Percentiles rank a stretch among this genome's conserved stretches.
These are phyloP conservation scores for Pantherophis alleghaniensis DNA, from an alignment of 2,797 vertebrate species.

Conservation along the genomic window DNA sequence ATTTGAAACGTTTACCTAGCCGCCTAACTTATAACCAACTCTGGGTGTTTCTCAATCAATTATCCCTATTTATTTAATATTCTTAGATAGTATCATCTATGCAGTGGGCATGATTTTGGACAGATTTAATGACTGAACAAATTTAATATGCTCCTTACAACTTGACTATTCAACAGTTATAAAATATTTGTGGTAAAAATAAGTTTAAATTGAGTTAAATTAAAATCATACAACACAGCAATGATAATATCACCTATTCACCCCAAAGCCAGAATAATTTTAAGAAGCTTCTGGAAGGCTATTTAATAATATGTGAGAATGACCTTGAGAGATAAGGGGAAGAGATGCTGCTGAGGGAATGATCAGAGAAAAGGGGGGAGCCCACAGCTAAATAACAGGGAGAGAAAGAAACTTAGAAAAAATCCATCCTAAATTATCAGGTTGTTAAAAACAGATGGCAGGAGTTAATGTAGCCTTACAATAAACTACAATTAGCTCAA, in stretches of 20 bases:
- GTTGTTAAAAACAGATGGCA: too few species aligned
- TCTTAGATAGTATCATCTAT: background rate
- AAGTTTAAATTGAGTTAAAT: background rate
- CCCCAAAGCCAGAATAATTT: background rate
- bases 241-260: background rate
- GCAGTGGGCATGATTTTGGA: background rate
- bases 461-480: too few species aligned
- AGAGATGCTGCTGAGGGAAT: too few species aligned
- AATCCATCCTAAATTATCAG: too few species aligned
- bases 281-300: background rate
- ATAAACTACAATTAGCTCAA: too few species aligned
- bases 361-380: too few species aligned
- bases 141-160: background rate
- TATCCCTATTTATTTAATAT: background rate
- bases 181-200: background rate
- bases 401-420: too few species aligned
- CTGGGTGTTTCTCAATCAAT: background rate
- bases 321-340: too few species aligned
- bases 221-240: background rate
- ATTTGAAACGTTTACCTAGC: background rate
- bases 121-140: background rate
- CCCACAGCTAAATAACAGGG: too few species aligned
- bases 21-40: background rate
- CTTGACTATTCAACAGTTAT: background rate
- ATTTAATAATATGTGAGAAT: too few species aligned